Percentiles rank a stretch among this genome's conserved stretches.
Conservation (phyloP, 2,113 vertebrate genomes). For the Sterrhoptilus dennistouni region DNA sequence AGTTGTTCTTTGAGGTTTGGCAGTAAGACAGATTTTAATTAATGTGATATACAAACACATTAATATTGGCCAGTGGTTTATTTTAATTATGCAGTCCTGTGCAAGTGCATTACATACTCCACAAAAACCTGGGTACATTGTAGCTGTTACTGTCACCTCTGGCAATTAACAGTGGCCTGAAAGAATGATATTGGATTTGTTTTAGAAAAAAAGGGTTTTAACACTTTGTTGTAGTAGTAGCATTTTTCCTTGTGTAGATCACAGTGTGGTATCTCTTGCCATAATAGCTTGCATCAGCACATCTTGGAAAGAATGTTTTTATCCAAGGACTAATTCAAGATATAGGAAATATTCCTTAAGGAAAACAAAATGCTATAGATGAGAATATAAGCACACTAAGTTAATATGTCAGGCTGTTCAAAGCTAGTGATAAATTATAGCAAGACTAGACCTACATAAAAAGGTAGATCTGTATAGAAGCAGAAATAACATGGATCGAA, state of each 20-base stretch:
- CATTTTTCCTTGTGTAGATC: background rate
- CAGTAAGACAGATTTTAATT: background rate
- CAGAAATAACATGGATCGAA: background rate
- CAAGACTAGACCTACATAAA: background rate
- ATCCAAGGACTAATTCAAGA: background rate
- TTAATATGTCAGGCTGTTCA: background rate
- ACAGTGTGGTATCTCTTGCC: background rate
- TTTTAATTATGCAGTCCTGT: background rate
- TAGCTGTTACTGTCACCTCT: background rate
- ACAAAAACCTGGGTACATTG: background rate
- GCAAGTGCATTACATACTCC: background rate
- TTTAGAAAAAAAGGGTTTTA: background rate
- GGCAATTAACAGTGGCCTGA: background rate
- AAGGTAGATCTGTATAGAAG: background rate
- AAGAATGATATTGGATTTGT: background rate
- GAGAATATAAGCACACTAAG: background rate
- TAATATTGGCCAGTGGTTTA: background rate
- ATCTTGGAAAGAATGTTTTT: background rate
- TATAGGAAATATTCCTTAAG: background rate
- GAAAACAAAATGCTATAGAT: background rate
- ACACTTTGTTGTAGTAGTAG: background rate
- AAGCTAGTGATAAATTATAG: background rate
- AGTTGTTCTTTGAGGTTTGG: background rate
- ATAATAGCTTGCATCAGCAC: background rate
- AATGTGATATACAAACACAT: background rate